A percentile compares a stretch with the other conserved stretches of the same genome.
Conservation (phyloP, 1,140 invertebrate genomes). For the Neomicropteryx cornuta region DNA sequence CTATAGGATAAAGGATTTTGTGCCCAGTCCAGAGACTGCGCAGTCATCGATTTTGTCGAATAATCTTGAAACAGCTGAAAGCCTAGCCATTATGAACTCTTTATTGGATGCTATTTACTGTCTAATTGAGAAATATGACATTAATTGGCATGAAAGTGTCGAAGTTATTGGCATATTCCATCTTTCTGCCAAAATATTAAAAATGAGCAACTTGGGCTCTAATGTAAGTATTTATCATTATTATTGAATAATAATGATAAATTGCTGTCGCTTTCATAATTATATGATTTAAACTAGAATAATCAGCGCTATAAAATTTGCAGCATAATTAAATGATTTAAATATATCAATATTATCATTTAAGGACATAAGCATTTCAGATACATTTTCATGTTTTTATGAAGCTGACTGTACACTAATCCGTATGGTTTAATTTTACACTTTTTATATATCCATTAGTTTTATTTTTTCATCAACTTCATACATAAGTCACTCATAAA, state of each 20-base stretch:
- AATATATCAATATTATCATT: constrained; percentile 1
- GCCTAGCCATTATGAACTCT: constrained; percentile 30
- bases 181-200: constrained; percentile 41
- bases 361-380: constrained; percentile 12
- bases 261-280: background rate
- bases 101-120: constrained; percentile 49
- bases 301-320: background rate
- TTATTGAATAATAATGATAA: constrained; percentile 8
- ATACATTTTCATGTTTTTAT: constrained; percentile 24
- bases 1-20: constrained; percentile 51
- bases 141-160: constrained; percentile 62
- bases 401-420: no score
- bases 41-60: constrained; percentile 14
- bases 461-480: no score
- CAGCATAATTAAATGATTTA: background rate
- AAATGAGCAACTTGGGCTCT: constrained; percentile 36
- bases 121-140: constrained; percentile 54
- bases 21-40: constrained; percentile 19
- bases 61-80: constrained; percentile 21
- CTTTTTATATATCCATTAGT: no score
- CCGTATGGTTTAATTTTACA: no score
- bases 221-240: constrained; percentile 32
- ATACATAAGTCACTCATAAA: no score
- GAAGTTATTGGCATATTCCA: constrained; percentile 51
- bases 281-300: background rate